Percentiles rank a stretch among this genome's conserved stretches.
These are phyloP conservation scores for Callaeas wilsoni DNA, from an alignment of 2,113 vertebrate genomes.

Conservation along the genomic window DNA sequence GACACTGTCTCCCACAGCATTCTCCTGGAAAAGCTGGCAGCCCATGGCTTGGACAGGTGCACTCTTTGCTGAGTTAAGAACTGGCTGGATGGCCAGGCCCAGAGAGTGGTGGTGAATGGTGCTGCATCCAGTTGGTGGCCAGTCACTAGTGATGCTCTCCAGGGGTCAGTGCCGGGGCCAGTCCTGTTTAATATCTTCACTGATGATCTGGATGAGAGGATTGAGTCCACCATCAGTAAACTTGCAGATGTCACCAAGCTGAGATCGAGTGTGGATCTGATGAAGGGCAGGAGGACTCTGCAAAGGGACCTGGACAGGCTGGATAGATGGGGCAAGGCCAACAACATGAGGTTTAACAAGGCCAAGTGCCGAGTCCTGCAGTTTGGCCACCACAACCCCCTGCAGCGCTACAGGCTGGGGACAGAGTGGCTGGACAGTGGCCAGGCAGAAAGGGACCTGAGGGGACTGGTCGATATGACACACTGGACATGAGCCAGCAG, in stretches of 20 bases:
- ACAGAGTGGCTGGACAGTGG: neutral
- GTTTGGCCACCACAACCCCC: neutral
- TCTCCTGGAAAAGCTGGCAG: neutral
- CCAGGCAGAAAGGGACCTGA: neutral
- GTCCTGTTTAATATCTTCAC: neutral
- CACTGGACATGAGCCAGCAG: neutral
- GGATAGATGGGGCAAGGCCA: neutral
- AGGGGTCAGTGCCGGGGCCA: fast-evolving
- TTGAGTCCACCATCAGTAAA: neutral
- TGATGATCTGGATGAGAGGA: neutral
- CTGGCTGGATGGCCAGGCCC: fast-evolving
- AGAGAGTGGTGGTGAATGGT: neutral
- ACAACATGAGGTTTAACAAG: neutral
- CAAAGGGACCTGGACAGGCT: neutral
- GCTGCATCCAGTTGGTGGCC: fast-evolving
- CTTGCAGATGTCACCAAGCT: neutral
- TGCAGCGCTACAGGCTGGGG: fast-evolving
- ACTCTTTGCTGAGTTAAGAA: fast-evolving
- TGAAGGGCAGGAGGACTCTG: neutral
- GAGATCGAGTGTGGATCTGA: neutral
- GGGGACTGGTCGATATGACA: fast-evolving
- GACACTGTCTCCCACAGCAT: fast-evolving
- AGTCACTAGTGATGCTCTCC: neutral
- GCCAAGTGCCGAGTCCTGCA: fast-evolving
- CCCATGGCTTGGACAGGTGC: neutral